phyloP scores from a whole-genome alignment of 2,113 vertebrate species.

The Nesoenas mayeri region DNA sequence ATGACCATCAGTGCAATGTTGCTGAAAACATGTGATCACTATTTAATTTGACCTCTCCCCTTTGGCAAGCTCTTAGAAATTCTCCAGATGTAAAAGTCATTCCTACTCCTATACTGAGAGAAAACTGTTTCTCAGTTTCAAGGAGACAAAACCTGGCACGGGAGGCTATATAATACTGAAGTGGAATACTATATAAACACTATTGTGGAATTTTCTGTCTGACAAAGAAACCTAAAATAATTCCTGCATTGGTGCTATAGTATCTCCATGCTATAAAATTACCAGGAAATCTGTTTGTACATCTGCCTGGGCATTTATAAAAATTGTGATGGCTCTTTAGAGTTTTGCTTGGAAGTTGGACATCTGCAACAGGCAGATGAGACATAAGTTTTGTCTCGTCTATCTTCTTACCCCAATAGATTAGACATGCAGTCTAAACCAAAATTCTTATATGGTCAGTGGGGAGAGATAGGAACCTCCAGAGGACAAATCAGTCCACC shows the following conservation, averaged over 20 bases:
- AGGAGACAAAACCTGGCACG: background rate
- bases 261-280: background rate
- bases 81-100: background rate
- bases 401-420: background rate
- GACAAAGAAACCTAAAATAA: background rate
- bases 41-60: background rate
- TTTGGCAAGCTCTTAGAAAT: background rate
- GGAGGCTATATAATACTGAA: background rate
- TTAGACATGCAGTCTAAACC: background rate
- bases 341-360: background rate
- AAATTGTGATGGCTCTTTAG: background rate
- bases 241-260: background rate
- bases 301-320: background rate
- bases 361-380: background rate
- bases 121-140: background rate
- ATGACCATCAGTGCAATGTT: background rate
- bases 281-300: background rate
- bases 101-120: background rate
- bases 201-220: background rate
- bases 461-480: background rate
- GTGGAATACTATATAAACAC: background rate
- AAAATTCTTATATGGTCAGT: background rate
- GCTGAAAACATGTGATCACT: background rate
- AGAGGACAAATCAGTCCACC: background rate
- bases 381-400: background rate